A percentile compares a stretch with the other conserved stretches of the same genome.
These are phyloP conservation scores for Plagodis pulveraria DNA, from an alignment of 2,888 invertebrate genomes.

Conservation along the genomic window DNA sequence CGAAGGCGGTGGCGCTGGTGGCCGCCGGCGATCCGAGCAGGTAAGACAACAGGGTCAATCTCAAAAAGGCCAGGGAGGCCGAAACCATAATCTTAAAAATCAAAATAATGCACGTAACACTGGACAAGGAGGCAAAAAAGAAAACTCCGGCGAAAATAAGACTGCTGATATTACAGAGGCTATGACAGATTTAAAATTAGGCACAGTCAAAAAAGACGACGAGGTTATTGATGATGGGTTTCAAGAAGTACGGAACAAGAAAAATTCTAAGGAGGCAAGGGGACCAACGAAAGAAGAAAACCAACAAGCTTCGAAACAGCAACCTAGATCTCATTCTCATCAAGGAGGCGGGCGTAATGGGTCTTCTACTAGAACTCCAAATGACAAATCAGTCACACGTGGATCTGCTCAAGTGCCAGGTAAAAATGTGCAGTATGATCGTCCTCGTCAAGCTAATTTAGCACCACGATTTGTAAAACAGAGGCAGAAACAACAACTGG, in stretches of 20 bases:
- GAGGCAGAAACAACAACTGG: conserved; percentile 84
- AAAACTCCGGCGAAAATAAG: conserved; percentile 61
- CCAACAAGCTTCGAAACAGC: conserved; percentile 60
- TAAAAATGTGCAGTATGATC: conserved; percentile 74
- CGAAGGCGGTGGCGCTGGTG: conserved; percentile 76
- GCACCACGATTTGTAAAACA: conserved; percentile 93
- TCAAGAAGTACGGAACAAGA: conserved; percentile 93
- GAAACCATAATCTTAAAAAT: conserved; percentile 66
- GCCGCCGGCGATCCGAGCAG: conserved; percentile 62
- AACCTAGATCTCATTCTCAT: conserved; percentile 76
- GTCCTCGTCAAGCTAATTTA: conserved; percentile 86
- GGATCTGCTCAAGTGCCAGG: conserved; percentile 63
- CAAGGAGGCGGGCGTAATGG: conserved; percentile 77
- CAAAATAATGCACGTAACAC: conserved; percentile 62
- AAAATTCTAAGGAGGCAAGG: conserved; percentile 87
- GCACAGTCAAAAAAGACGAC: conserved; percentile 71
- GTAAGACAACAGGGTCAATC: conserved; percentile 58
- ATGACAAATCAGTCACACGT: conserved; percentile 69
- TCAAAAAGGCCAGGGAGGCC: conserved; percentile 63
- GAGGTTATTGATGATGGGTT: conserved; percentile 89
- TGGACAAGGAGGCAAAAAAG: conserved; percentile 63
- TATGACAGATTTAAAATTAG: conserved; percentile 71
- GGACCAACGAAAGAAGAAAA: conserved; percentile 67
- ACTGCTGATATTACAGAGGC: conserved; percentile 71
- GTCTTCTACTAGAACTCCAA: conserved; percentile 71